phyloP scores from a whole-genome alignment of 2,797 vertebrate genomes.

The Sebastes miniatus region DNA sequence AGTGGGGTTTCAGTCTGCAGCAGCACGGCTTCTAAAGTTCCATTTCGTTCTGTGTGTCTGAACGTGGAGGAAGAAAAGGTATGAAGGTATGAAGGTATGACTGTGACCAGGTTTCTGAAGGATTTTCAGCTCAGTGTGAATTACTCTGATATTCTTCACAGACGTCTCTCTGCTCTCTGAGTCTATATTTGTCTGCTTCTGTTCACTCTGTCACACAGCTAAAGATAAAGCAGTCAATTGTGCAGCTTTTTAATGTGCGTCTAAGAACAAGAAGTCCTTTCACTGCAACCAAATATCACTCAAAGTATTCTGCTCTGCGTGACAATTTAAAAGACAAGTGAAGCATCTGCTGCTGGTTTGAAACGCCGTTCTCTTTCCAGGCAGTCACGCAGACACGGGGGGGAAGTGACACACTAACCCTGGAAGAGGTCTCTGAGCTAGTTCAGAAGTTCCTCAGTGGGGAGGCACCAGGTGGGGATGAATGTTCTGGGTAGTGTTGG shows the following conservation, averaged over 20 bases:
- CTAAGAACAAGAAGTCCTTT: slow-evolving; percentile 3
- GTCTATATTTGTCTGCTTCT: slow-evolving; percentile 26
- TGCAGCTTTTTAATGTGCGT: slow-evolving; percentile 4
- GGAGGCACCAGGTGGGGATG: no score
- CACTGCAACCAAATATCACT: not conserved
- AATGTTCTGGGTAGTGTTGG: no score
- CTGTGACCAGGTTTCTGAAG: slow-evolving; percentile 1
- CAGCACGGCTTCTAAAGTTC: not conserved
- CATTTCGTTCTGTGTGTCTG: not conserved
- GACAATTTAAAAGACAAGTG: not conserved
- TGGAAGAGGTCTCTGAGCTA: no score
- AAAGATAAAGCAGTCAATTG: not conserved
- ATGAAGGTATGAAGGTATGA: not conserved
- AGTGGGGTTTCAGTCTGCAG: not conserved
- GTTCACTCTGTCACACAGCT: not conserved
- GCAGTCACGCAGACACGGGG: not conserved
- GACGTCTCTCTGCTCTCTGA: slow-evolving; percentile 12
- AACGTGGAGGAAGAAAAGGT: not conserved
- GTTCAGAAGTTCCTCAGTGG: no score
- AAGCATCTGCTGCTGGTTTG: not conserved
- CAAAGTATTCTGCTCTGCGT: not conserved
- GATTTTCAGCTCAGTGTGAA: slow-evolving; percentile 1
- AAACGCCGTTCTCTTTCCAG: not conserved
- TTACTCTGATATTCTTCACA: slow-evolving; percentile 25
- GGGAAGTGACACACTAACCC: no score